These are phyloP conservation scores for Amphipyra tragopoginis DNA, from an alignment of 2,888 invertebrate species.

Conservation along the genomic window DNA sequence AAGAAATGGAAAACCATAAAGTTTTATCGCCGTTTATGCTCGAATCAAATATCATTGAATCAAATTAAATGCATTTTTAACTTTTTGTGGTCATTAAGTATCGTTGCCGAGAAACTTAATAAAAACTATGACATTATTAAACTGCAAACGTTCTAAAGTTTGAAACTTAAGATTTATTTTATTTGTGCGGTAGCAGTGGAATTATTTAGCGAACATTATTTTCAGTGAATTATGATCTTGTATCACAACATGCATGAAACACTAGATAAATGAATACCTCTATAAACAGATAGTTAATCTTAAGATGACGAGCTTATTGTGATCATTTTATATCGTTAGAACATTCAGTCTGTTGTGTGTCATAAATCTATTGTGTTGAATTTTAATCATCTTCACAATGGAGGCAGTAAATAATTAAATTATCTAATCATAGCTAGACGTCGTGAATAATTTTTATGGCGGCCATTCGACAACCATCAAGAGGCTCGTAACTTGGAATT, in stretches of 20 bases:
- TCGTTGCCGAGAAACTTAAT: background rate
- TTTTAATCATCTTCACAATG: constrained; percentile 41
- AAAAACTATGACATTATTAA: background rate
- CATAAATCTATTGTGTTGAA: constrained; percentile 54
- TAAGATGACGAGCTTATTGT: constrained; percentile 31
- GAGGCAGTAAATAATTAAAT: constrained; percentile 52
- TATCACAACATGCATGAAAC: constrained; percentile 12
- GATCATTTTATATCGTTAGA: constrained; percentile 26
- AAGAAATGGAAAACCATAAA: constrained; percentile 14
- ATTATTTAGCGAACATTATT: background rate
- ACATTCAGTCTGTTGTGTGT: constrained; percentile 30
- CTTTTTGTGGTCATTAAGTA: constrained; percentile 2
- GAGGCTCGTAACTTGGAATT: constrained; percentile 44
- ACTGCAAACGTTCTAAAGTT: background rate
- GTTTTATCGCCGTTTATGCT: constrained; percentile 11
- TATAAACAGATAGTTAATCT: constrained; percentile 17
- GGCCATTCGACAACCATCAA: constrained; percentile 45
- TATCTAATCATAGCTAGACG: constrained; percentile 47
- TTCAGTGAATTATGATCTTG: background rate
- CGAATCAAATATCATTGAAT: constrained; percentile 25
- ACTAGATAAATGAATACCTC: constrained; percentile 13
- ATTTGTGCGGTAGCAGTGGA: background rate
- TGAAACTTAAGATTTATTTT: background rate
- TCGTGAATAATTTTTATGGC: constrained; percentile 52
- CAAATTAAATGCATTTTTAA: constrained; percentile 35